Conservation (phyloP, 2,113 vertebrate genomes). For the Colius striatus region DNA sequence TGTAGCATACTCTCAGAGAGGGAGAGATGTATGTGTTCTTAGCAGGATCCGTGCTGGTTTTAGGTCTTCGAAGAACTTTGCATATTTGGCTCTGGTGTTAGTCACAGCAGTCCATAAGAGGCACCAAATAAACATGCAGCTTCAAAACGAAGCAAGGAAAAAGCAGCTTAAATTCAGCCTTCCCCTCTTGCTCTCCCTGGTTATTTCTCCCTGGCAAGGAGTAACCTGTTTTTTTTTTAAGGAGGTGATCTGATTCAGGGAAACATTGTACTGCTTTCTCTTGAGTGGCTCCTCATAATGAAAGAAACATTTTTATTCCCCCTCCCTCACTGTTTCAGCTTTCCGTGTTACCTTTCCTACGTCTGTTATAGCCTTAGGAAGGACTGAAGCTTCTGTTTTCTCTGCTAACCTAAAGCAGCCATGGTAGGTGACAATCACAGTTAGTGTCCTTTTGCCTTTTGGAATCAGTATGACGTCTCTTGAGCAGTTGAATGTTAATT, state of each 20-base stretch:
- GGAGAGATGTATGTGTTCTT: background rate
- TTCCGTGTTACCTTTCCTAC: background rate
- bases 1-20: background rate
- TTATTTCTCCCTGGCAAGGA: background rate
- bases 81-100: background rate
- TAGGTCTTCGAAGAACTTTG: background rate
- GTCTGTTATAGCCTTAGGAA: background rate
- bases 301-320: background rate
- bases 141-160: background rate
- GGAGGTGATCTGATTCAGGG: background rate
- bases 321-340: background rate
- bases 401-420: background rate
- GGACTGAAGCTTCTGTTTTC: background rate
- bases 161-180: background rate
- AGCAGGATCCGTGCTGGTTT: background rate
- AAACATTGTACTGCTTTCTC: background rate
- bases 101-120: background rate
- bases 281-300: background rate
- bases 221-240: fast-evolving
- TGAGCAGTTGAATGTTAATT: background rate
- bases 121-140: background rate
- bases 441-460: background rate
- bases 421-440: background rate
- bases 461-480: background rate
- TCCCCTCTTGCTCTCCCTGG: fast-evolving